Base-by-base conservation (phyloP, 1,140 invertebrate species). In the Lordiphosa collinella region DNA sequence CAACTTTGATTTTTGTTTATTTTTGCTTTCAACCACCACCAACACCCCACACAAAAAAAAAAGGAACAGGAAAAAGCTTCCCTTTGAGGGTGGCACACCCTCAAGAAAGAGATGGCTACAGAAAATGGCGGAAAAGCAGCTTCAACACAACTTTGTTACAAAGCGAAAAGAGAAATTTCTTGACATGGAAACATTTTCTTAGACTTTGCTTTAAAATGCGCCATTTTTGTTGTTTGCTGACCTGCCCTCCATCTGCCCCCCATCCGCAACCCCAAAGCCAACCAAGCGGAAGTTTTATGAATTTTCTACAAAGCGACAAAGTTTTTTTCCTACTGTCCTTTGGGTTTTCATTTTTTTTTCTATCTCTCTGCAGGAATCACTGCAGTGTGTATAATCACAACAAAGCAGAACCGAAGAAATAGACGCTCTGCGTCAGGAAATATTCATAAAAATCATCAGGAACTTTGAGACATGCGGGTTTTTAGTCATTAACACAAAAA, bases 1-100 rank as follows among this genome's bases (percentile, higher is more conserved):
- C 78, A 84, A 84, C 78, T 84, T 84, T 84, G 78, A 84, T 84
- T 84, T 84, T 84, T 84, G 78, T 84, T 84, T 84, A 84, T 84
- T 84, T 84, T 84, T 71, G 78, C 72, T 59, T 50, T 36, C 68
- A 60, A 65, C 55, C 22, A 6, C 63, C 43, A 55, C 61, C 50
- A n/a, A n/a, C n/a, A n/a, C 66, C 47, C 44, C 38, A 47, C 62
- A 51, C 37, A 46, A 37, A 34, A 29, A 38, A 14, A 34, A 18
- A 22, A 22, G 9, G 3, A 16, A 16, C 14, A 3, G 38, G 14
- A 4, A 43, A 46, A 37, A 44, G 46, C 40, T 55, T 38, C 10
- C 4, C 38, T 35, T 14, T 8, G 11, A 10, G 7, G 25, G 46
- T 44, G 41, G 41, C 31, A 49, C 34, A 49, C 46, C 29, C 34